Evolutionary conservation across 2,797 vertebrate species (phyloP), one percentile per base, ranked within the genome.

Genomic region (Xenentodon cancila): DNA sequence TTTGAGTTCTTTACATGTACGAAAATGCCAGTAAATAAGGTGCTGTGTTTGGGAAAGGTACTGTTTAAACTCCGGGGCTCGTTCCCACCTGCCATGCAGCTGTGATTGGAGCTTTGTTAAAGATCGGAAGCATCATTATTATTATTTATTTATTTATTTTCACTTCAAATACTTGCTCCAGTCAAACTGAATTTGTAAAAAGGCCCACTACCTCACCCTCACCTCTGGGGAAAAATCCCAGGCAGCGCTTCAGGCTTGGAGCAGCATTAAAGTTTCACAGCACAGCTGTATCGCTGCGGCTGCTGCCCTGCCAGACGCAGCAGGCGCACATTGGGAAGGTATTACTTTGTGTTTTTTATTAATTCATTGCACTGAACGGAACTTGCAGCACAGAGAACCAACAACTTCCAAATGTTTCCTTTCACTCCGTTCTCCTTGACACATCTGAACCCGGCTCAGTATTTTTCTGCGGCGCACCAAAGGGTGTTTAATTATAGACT

Each of bases 401-500:
- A 75, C 79, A 75, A 83, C 84, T 79, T 72, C 57, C 40, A 63
- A 32, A 64, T 15, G 43, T 80, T 73, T 68, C 69, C 64, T 73
- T 67, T 71, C 68, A 50, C 72, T 59, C 61, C 59, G 59, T 68
- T 79, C 60, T 79, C 68, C 67, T 79, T 82, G 83, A 85, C 82
- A 82, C 81, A 73, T 80, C 82, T 84, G 77, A 90, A 84, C 86
- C 80, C 65, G 18, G 63, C 72, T 82, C 74, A 55, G 71, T 64
- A 48, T 81, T 67, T 72, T 62, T 79, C 62, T 76, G 71, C 80
- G 59, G 30, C 68, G 64, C 77, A 88, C 87, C 89, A 87, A 85
- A 72, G 79, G 85, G 84, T 91, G 87, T 92, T 93, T 91, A 93
- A 93, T 93, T 93, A 92, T 93, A 88, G 81, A 93, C 87, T 58